Percentiles rank a stretch among this genome's conserved stretches.
Conservation (phyloP, 2,797 vertebrate genomes). For the Eupleurogrammus muticus region DNA sequence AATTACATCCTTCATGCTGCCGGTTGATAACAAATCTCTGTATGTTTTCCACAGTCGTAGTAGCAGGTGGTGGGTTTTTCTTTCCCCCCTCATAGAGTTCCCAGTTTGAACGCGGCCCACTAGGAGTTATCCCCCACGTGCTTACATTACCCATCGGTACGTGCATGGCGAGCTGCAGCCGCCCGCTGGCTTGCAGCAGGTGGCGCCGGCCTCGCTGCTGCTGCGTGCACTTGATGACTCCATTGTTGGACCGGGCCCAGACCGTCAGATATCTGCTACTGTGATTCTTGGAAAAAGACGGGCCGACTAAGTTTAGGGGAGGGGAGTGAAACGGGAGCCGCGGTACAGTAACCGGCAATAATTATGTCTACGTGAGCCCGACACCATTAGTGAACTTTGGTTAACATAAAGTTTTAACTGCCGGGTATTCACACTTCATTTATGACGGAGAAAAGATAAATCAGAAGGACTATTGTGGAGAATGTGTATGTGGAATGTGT, state of each 20-base stretch:
- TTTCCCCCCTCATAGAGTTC: background rate
- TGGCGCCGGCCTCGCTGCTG: conserved; percentile 47
- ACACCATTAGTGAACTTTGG: conserved; percentile 43
- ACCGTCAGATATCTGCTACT: conserved; percentile 61
- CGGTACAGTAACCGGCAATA: conserved; percentile 64
- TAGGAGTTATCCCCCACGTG: conserved; percentile 18
- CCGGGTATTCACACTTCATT: conserved; percentile 64
- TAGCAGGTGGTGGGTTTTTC: conserved; percentile 13
- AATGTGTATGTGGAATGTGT: conserved; percentile 3
- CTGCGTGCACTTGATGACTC: conserved; percentile 71
- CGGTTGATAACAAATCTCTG: too few species aligned
- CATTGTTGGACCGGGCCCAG: conserved; percentile 50
- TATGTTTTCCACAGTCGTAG: background rate
- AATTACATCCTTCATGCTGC: too few species aligned
- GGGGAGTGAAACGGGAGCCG: conserved; percentile 73
- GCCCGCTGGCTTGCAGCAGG: conserved; percentile 55
- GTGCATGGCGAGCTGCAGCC: too few species aligned
- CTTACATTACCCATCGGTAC: background rate
- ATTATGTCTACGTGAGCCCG: conserved; percentile 41
- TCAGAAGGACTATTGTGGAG: background rate
- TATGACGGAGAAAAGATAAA: conserved; percentile 39
- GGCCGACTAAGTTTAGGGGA: conserved; percentile 79
- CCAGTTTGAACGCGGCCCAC: background rate
- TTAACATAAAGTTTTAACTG: conserved; percentile 55
- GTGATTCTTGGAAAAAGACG: conserved; percentile 73